phyloP scores from a whole-genome alignment of 2,888 invertebrate genomes.

The Phanerotoma sp. region DNA sequence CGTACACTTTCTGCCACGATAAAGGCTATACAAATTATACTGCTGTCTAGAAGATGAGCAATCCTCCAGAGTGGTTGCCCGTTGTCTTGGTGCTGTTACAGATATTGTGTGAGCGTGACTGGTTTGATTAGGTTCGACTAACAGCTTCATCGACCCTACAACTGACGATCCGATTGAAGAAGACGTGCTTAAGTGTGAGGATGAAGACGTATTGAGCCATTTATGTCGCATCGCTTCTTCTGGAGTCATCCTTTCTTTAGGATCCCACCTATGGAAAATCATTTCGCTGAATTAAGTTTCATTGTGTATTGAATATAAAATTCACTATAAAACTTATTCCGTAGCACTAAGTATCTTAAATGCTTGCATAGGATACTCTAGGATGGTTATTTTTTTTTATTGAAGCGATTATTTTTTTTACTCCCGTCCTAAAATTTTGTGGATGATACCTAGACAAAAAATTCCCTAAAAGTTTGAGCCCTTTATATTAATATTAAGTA shows the following conservation, averaged over 20 bases:
- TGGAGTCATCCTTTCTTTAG: slow-evolving; percentile 86
- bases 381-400: no score
- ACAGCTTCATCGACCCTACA: slow-evolving; percentile 40
- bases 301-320: no score
- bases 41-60: slow-evolving; percentile 44
- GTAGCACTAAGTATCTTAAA: no score
- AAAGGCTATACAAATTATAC: slow-evolving; percentile 55
- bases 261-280: slow-evolving; percentile 76
- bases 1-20: slow-evolving; percentile 53
- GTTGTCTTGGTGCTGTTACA: slow-evolving; percentile 57
- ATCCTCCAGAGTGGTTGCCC: slow-evolving; percentile 59
- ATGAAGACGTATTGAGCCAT: slow-evolving; percentile 68
- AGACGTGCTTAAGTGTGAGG: slow-evolving; percentile 41
- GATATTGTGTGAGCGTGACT: slow-evolving; percentile 45
- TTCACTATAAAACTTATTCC: no score
- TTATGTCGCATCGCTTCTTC: slow-evolving; percentile 89
- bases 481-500: no score
- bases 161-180: slow-evolving; percentile 42
- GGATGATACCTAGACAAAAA: no score
- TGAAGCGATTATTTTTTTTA: no score
- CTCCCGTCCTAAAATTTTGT: no score
- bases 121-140: slow-evolving; percentile 37
- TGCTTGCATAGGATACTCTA: no score
- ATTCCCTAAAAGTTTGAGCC: no score
- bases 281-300: slow-evolving; percentile 4